These are phyloP conservation scores for Clistopyga incitator DNA, from an alignment of 2,888 invertebrate species.

Conservation along the genomic window DNA sequence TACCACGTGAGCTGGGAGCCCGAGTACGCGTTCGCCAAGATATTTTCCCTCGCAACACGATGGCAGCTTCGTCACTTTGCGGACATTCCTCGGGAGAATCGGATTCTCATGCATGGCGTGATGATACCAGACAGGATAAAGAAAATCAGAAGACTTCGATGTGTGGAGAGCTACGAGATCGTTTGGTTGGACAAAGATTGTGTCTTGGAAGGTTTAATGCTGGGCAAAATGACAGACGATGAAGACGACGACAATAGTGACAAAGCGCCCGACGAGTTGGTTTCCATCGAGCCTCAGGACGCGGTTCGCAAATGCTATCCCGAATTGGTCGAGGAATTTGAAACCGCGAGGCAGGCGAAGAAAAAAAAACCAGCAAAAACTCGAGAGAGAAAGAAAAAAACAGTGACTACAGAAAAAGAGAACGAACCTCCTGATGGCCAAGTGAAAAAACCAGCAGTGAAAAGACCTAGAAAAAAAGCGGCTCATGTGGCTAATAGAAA, in stretches of 20 bases:
- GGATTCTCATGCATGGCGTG: conserved; percentile 72
- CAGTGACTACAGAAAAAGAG: conserved; percentile 47
- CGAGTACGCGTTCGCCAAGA: conserved; percentile 91
- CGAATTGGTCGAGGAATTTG: conserved; percentile 86
- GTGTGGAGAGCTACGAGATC: conserved; percentile 90
- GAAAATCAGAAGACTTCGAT: conserved; percentile 86
- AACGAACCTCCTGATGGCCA: conserved; percentile 21
- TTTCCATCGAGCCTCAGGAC: conserved; percentile 89
- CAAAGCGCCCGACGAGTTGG: conserved; percentile 84
- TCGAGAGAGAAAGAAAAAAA: conserved; percentile 70
- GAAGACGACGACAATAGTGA: conserved; percentile 68
- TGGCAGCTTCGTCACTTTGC: conserved; percentile 88
- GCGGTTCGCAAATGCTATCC: conserved; percentile 88
- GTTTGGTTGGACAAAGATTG: conserved; percentile 88
- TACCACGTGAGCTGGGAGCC: conserved; percentile 90
- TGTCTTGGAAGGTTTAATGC: conserved; percentile 86
- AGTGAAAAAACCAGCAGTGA: conserved; percentile 53
- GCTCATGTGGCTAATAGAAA: conserved; percentile 67
- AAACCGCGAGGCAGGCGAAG: conserved; percentile 86
- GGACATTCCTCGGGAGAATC: conserved; percentile 69
- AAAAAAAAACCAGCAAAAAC: conserved; percentile 75
- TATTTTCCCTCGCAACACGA: conserved; percentile 90
- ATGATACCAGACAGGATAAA: conserved; percentile 86
- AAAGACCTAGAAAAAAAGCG: conserved; percentile 57
- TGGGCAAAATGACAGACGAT: conserved; percentile 68